Evolutionary conservation across 2,113 vertebrate genomes (phyloP), one percentile per base, ranked within the genome.

Genomic region (Gallinago paraguaiae): DNA sequence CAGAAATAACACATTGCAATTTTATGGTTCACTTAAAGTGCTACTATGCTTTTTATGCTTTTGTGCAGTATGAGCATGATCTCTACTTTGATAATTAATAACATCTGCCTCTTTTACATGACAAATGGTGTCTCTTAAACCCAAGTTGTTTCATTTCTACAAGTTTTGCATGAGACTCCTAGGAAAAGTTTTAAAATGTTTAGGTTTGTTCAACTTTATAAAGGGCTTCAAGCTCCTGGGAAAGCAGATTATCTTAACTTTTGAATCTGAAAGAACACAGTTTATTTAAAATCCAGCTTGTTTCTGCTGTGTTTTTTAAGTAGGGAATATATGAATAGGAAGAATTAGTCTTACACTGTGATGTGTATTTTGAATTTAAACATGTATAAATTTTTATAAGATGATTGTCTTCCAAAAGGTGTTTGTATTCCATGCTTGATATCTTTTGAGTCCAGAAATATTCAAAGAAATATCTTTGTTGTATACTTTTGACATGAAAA

Each of bases 1-100:
- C 25, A 93, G 90, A 94, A 97, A 71, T 37, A 95, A 86, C 56
- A 91, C 30, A 71, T 31, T 93, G 59, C 67, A 57, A 74, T 95
- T 96, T 89, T 92, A 65, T 50, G 60, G 87, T 82, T 93, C 97
- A 80, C 45, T 81, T 84, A 27, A 22, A 78, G 30, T 41, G 51
- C 80, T 94, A 86, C 92, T 86, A 56, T 18, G n/a, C 19, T 70
- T 94, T 89, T 77, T 60, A 24, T 61, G 30, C 13, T 69, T 82
- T 83, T 70, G 11, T 51, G n/a, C 24, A 74, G 60, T 28, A 67
- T 28, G 9, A 85, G 10, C 6, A 7, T 76, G 35, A 68, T 72
- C 25, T 76, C 37, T 92, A 33, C 24, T 67, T 90, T 85, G 54
- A 46, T 94, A 96, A 95, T 96, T 92, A 82, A 57, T 56, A 89